Conservation (phyloP, 2,797 vertebrate genomes). For the Sardinella longiceps region DNA sequence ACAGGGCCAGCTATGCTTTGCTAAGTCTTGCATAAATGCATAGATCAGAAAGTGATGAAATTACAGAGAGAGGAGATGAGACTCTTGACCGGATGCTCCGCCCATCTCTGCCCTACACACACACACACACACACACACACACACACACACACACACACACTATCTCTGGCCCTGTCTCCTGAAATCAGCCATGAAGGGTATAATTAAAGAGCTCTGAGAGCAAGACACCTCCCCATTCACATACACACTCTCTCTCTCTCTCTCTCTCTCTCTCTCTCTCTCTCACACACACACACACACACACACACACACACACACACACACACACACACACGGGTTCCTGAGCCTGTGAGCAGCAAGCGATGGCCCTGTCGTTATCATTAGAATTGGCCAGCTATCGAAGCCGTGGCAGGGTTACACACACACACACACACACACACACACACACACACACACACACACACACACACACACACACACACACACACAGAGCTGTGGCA, state of each 20-base stretch:
- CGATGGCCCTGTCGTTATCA: conserved; percentile 72
- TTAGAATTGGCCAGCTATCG: conserved; percentile 84
- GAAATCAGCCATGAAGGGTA: conserved; percentile 81
- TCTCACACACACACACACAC: no score
- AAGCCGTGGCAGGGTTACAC: no score
- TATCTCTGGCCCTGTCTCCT: conserved; percentile 70
- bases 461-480: no score
- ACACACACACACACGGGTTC: conserved; percentile 73
- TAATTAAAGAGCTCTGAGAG: conserved; percentile 69
- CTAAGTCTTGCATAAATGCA: conserved; percentile 79
- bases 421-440: no score
- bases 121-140: no score
- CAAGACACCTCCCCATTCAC: no score
- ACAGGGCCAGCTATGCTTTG: conserved; percentile 62
- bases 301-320: conserved; percentile 69
- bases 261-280: no score
- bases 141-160: no score
- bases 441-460: no score
- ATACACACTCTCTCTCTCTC: no score
- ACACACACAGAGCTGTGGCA: no score
- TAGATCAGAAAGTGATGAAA: conserved; percentile 78
- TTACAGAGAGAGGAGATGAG: conserved; percentile 64
- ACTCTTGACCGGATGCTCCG: conserved; percentile 64
- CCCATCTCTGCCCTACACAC: conserved; percentile 36
- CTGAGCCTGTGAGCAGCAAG: conserved; percentile 77